Percentiles rank a stretch among this genome's conserved stretches.
phyloP scores from a whole-genome alignment of 2,113 vertebrate species.

The Periophthalmodon schlosseri region DNA sequence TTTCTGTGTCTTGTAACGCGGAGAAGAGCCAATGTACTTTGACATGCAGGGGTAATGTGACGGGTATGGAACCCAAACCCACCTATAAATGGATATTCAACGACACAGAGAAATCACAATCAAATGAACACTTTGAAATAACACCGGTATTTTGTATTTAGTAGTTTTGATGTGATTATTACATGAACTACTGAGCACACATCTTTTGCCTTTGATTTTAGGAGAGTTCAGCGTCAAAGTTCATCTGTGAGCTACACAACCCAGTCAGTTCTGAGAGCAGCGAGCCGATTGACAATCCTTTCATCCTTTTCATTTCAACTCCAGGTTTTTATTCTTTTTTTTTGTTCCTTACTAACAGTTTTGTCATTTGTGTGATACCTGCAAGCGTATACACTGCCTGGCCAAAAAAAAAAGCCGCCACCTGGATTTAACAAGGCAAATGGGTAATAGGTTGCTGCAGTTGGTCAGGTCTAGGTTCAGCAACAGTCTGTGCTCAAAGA shows the following conservation, averaged over 20 bases:
- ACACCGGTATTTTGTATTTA: constrained; percentile 4
- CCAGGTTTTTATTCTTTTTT: neutral
- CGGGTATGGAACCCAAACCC: neutral
- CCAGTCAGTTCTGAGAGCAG: constrained; percentile 26
- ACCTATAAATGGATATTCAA: constrained; percentile 24
- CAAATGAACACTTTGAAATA: accelerated
- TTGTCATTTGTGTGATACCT: neutral
- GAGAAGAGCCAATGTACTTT: neutral
- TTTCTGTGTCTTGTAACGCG: neutral
- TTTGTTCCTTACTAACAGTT: neutral
- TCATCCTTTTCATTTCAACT: neutral
- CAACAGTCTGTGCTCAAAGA: too few species aligned
- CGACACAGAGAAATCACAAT: accelerated
- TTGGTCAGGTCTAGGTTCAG: too few species aligned
- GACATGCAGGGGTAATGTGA: constrained; percentile 29
- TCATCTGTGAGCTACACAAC: constrained; percentile 52
- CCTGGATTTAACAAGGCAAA: too few species aligned
- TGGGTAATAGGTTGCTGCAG: too few species aligned
- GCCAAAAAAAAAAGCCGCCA: too few species aligned
- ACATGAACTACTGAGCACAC: neutral
- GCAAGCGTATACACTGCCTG: neutral
- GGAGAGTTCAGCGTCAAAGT: neutral
- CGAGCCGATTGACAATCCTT: neutral
- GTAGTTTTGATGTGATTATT: neutral
- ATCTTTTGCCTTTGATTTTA: neutral